Percentiles rank a stretch among this genome's conserved stretches.
These are phyloP conservation scores for Julus scandinavius DNA, from an alignment of 2,888 invertebrate genomes.

Conservation along the genomic window DNA sequence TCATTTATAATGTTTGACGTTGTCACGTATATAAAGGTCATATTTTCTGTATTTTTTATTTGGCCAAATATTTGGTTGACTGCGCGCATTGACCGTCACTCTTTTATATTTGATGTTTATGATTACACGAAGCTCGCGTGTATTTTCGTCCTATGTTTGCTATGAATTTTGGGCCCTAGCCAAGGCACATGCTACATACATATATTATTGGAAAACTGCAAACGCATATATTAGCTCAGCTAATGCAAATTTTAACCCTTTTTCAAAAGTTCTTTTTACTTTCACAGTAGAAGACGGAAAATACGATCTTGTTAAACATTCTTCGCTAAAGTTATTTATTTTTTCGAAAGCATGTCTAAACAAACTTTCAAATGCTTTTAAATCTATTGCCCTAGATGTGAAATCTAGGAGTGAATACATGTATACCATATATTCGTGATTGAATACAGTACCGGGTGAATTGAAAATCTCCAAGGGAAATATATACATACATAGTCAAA, in stretches of 20 bases:
- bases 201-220: background rate
- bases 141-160: background rate
- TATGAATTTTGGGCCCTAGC: background rate
- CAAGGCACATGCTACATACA: background rate
- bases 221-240: background rate
- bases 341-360: background rate
- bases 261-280: background rate
- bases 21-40: background rate
- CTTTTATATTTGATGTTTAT: background rate
- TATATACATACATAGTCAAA: no score
- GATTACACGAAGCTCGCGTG: background rate
- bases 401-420: no score
- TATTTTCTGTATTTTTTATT: background rate
- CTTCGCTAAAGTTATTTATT: background rate
- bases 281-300: background rate
- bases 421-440: no score
- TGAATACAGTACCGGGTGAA: no score
- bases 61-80: background rate
- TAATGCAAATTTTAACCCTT: conserved; percentile 17
- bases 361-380: background rate
- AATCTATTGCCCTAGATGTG: background rate
- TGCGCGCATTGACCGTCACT: background rate
- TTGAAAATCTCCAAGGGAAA: no score
- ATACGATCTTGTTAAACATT: background rate
- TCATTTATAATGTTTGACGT: background rate